Evolutionary conservation across 2,797 vertebrate genomes (phyloP).

Genomic region (Periparus ater): DNA sequence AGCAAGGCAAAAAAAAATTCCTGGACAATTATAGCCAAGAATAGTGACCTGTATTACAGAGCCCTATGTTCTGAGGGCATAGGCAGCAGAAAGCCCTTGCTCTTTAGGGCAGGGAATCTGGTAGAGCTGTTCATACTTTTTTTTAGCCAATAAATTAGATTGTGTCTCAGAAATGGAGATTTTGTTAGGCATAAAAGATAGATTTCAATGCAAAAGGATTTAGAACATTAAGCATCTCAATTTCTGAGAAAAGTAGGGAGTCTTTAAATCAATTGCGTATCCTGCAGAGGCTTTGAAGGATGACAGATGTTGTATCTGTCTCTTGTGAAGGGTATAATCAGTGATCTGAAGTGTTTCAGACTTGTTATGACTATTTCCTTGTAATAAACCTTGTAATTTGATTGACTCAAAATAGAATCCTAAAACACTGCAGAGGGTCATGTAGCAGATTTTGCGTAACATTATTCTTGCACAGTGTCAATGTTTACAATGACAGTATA

Average conservation of each 20-base stretch:
- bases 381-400: conserved; percentile 48
- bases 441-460: not conserved
- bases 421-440: conserved; percentile 13
- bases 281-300: conserved; percentile 39
- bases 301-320: conserved; percentile 35
- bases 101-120: not conserved
- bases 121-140: not conserved
- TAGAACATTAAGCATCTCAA: not conserved
- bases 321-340: conserved; percentile 49
- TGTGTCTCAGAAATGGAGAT: not conserved
- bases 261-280: conserved; percentile 37
- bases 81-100: not conserved
- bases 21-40: not conserved
- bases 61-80: not conserved
- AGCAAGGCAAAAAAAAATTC: not conserved
- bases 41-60: not conserved
- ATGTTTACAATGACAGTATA: not conserved
- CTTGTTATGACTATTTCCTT: conserved; percentile 42
- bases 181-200: not conserved
- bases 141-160: not conserved
- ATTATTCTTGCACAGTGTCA: not conserved
- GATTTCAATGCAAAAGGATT: not conserved
- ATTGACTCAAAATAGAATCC: conserved; percentile 40
- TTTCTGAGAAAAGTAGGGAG: not conserved
- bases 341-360: conserved; percentile 43